phyloP scores from a whole-genome alignment of 2,797 vertebrate genomes.

The Cygnus olor region DNA sequence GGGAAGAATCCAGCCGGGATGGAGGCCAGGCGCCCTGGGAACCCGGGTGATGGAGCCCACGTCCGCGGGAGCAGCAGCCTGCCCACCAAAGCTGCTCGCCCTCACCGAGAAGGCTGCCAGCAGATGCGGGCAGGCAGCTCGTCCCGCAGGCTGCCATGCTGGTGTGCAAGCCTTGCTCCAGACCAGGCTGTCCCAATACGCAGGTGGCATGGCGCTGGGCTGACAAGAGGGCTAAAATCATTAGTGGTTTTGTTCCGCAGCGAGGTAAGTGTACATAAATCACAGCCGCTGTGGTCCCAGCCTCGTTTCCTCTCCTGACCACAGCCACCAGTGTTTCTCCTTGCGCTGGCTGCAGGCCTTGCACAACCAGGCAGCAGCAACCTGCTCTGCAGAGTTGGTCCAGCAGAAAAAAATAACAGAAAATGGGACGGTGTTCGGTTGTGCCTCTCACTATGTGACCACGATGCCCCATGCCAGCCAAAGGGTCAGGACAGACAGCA shows the following conservation, averaged over 20 bases:
- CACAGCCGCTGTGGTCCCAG: neutral
- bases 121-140: neutral
- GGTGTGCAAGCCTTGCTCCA: neutral
- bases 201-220: neutral
- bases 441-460: neutral
- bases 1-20: neutral
- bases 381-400: neutral
- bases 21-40: accelerated
- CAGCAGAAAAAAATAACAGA: neutral
- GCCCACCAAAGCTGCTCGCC: accelerated
- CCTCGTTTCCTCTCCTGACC: neutral
- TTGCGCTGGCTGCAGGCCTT: neutral
- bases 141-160: neutral
- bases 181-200: neutral
- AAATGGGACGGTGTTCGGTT: neutral
- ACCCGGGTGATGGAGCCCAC: neutral
- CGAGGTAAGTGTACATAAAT: neutral
- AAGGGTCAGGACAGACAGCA: neutral
- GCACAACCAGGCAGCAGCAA: neutral
- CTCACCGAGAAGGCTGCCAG: neutral
- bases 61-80: accelerated
- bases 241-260: neutral
- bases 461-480: neutral
- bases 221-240: neutral
- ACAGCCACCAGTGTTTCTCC: neutral